These are phyloP conservation scores for Chelon labrosus DNA, from an alignment of 2,797 vertebrate genomes.

Conservation along the genomic window DNA sequence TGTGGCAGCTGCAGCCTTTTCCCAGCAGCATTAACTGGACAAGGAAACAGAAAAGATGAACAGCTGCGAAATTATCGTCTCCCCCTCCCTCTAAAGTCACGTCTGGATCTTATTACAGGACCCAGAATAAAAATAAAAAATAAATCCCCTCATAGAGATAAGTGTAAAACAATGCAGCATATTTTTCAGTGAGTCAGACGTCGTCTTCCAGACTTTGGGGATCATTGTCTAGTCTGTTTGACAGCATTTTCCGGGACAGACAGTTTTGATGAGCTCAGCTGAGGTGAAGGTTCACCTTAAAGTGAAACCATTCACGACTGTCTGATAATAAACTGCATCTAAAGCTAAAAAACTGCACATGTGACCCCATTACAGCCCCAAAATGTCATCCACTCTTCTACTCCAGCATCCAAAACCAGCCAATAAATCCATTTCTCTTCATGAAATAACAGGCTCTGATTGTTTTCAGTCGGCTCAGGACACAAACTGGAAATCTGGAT, in stretches of 20 bases:
- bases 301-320: no score
- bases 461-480: background rate
- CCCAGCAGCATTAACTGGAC: background rate
- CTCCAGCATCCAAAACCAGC: no score
- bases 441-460: background rate
- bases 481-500: conserved; percentile 25
- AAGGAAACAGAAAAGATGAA: conserved; percentile 4
- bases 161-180: conserved; percentile 1
- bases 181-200: conserved; percentile 9
- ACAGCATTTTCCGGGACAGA: background rate
- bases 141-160: background rate
- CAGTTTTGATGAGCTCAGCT: background rate
- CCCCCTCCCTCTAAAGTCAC: background rate
- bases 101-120: background rate
- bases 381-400: no score
- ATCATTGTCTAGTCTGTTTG: conserved; percentile 1
- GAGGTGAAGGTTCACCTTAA: background rate
- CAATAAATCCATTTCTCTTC: no score
- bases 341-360: no score
- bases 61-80: conserved; percentile 5
- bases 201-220: background rate
- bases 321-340: no score
- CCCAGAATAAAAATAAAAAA: no score
- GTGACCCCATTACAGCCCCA: no score
- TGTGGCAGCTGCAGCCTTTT: background rate